Evolutionary conservation across 2,113 vertebrate species (phyloP), one percentile per base, ranked within the genome.

Genomic region (Ardeotis arabs): DNA sequence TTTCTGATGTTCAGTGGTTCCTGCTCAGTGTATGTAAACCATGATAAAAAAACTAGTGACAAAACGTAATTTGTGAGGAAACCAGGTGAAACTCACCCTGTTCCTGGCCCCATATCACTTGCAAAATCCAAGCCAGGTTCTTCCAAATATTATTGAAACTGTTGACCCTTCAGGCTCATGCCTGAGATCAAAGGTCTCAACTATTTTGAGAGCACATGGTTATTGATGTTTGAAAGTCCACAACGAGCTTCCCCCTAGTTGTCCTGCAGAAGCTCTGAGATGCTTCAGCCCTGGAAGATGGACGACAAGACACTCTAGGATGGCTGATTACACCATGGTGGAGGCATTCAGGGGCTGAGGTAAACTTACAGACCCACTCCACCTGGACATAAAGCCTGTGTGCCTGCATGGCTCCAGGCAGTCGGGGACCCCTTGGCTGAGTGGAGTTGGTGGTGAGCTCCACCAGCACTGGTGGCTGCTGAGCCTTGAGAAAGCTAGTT

Each of bases 371-470:
- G 66, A 69, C 31, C 25, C 33, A 21, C 47, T 67, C 6, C 6
- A 13, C 59, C 25, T 1, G 6, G n/a, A 22, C 17, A 52, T 6
- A 24, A 4, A 11, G 5, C 13, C 31, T 23, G 13, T 0, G 0
- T 12, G 8, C 23, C 49, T 52, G 17, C 28, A n/a, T 11, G 14
- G 11, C 14, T 28, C 15, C 0, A 4, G 21, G 35, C 47, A 56
- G 10, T 2, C 7, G 17, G 23, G 33, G 9, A 77, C 2, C 15
- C 49, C 17, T 0, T 0, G 12, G 12, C 19, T 63, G 45, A 62
- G 6, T 0, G 1, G 17, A 12, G 8, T n/a, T 39, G 24, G 33
- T 2, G 1, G 2, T 35, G 41, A 68, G 15, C 33, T 44, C 24
- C 58, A 21, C 15, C n/a, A 20, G 20, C 3, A 4, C 25, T 5